Percentiles rank a stretch among this genome's conserved stretches.
These are phyloP conservation scores for Dasypolia templi DNA, from an alignment of 2,888 invertebrate genomes.

Conservation along the genomic window DNA sequence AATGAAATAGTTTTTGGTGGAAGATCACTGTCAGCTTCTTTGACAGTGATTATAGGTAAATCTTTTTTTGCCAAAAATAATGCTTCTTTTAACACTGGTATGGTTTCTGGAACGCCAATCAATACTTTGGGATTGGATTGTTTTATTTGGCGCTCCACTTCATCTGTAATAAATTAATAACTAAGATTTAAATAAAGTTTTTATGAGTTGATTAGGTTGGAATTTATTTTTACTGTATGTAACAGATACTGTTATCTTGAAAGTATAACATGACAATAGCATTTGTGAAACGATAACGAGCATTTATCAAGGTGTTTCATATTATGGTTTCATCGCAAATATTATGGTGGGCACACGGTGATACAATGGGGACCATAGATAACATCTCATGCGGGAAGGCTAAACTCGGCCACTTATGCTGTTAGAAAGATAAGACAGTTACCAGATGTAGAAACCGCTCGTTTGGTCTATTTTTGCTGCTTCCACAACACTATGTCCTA, in stretches of 20 bases:
- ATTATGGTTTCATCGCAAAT: not conserved
- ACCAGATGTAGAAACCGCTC: too few species aligned
- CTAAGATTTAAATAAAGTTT: not conserved
- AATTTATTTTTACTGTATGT: not conserved
- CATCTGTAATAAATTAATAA: slow-evolving; percentile 89
- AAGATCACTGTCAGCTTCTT: slow-evolving; percentile 65
- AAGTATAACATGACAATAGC: too few species aligned
- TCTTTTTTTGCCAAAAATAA: slow-evolving; percentile 82
- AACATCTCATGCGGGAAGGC: too few species aligned
- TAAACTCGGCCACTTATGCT: too few species aligned
- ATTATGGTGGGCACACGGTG: not conserved
- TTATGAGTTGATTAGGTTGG: slow-evolving; percentile 6
- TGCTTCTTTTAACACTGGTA: slow-evolving; percentile 84
- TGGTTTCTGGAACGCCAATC: slow-evolving; percentile 90
- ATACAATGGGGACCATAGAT: too few species aligned
- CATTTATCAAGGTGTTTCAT: not conserved
- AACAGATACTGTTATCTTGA: not conserved
- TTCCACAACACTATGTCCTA: too few species aligned
- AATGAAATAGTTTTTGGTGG: slow-evolving; percentile 91
- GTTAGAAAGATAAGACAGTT: too few species aligned
- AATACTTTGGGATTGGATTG: slow-evolving; percentile 91
- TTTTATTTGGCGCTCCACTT: slow-evolving; percentile 92
- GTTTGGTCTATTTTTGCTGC: too few species aligned
- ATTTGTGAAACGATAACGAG: not conserved
- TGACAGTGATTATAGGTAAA: slow-evolving; percentile 87